Conservation (phyloP, 2,797 vertebrate genomes). For the Sitta carolinensis region DNA sequence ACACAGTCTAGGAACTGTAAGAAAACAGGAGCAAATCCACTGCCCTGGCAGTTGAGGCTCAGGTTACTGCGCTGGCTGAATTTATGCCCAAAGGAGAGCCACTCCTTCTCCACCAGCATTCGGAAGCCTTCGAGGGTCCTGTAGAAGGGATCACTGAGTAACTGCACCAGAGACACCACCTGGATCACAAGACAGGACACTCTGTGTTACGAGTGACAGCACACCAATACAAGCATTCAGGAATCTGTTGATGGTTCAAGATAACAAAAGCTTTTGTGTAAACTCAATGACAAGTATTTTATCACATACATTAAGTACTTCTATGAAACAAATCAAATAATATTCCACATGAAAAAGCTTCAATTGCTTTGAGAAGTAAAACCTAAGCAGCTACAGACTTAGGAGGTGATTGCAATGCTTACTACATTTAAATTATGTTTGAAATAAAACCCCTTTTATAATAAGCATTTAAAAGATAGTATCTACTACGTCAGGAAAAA, state of each 20-base stretch:
- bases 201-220: not conserved
- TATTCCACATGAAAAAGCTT: not conserved
- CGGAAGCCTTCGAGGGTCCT: slow-evolving; percentile 96
- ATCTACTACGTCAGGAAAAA: not conserved
- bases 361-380: not conserved
- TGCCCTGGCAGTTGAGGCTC: slow-evolving; percentile 90
- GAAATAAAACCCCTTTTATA: not conserved
- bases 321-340: not conserved
- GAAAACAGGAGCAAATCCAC: slow-evolving; percentile 93
- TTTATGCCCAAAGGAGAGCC: slow-evolving; percentile 97
- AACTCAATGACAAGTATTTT: not conserved
- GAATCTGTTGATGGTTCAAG: not conserved
- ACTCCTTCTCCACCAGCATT: slow-evolving; percentile 95
- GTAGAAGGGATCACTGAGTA: slow-evolving; percentile 96
- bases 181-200: slow-evolving; percentile 64
- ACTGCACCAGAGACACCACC: slow-evolving; percentile 93
- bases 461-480: not conserved
- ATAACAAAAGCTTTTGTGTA: not conserved
- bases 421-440: not conserved
- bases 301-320: not conserved
- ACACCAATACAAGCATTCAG: not conserved
- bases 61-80: slow-evolving; percentile 94
- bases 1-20: slow-evolving; percentile 97
- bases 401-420: not conserved
- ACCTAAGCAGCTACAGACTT: not conserved